These are phyloP conservation scores for Silurus asotus DNA, from an alignment of 2,113 vertebrate genomes.

Conservation along the genomic window DNA sequence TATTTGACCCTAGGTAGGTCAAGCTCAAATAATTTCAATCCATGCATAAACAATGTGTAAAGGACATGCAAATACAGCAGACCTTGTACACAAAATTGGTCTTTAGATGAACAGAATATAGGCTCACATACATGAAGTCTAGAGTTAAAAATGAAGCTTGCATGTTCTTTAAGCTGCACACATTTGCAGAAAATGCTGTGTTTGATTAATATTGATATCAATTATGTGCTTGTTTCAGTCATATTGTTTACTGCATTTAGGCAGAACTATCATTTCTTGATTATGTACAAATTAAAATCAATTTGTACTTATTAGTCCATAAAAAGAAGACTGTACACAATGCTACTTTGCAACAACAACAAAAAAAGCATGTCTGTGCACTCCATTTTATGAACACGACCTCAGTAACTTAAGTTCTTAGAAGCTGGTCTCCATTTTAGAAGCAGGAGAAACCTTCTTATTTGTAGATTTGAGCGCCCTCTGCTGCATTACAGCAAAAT, in stretches of 20 bases:
- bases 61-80: not conserved
- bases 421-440: slow-evolving; percentile 39
- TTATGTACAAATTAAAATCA: not conserved
- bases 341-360: not conserved
- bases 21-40: not conserved
- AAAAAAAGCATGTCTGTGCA: not conserved
- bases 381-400: slow-evolving; percentile 35
- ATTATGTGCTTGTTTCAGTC: no score
- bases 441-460: not conserved
- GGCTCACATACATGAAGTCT: not conserved
- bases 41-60: not conserved
- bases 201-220: no score
- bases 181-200: not conserved
- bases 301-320: not conserved
- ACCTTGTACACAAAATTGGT: not conserved
- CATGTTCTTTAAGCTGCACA: not conserved
- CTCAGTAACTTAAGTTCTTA: slow-evolving; percentile 8
- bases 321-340: not conserved
- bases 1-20: not conserved
- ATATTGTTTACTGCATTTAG: not conserved
- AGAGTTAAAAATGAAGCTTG: not conserved
- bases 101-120: not conserved
- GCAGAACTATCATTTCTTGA: not conserved
- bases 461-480: slow-evolving; percentile 29
- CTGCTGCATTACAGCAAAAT: not conserved